phyloP scores from a whole-genome alignment of 2,797 vertebrate species.

The Ptychadena robeensis region DNA sequence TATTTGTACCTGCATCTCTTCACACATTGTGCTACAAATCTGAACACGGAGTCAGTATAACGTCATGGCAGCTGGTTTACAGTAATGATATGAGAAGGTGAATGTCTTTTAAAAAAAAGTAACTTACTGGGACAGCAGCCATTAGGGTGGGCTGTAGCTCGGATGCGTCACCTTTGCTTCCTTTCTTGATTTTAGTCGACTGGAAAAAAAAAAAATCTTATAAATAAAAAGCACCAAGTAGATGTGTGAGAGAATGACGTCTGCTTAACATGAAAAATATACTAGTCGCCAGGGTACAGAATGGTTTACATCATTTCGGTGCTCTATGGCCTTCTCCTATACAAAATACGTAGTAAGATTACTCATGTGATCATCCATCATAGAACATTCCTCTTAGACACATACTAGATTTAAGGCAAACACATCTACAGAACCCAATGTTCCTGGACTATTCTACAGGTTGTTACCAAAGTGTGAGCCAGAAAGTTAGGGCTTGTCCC shows the following conservation, averaged over 20 bases:
- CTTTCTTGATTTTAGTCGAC: conserved; percentile 96
- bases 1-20: conserved; percentile 58
- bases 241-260: conserved; percentile 8
- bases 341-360: background rate
- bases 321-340: background rate
- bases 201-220: conserved; percentile 66
- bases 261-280: background rate
- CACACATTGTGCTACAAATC: conserved; percentile 33
- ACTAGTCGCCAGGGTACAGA: background rate
- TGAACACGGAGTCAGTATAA: conserved; percentile 33
- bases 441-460: conserved; percentile 17
- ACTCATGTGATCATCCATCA: background rate
- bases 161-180: conserved; percentile 91
- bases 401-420: background rate
- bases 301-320: conserved; percentile 13
- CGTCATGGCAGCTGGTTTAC: conserved; percentile 41
- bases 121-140: conserved; percentile 93
- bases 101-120: background rate
- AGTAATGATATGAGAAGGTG: background rate
- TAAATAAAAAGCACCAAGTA: conserved; percentile 21
- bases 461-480: background rate
- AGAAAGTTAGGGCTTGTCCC: no score
- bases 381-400: background rate
- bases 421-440: conserved; percentile 8
- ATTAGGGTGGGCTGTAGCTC: conserved; percentile 89